Percentiles rank a stretch among this genome's conserved stretches.
phyloP scores from a whole-genome alignment of 2,888 invertebrate species.

The Hyposoter dolosus region DNA sequence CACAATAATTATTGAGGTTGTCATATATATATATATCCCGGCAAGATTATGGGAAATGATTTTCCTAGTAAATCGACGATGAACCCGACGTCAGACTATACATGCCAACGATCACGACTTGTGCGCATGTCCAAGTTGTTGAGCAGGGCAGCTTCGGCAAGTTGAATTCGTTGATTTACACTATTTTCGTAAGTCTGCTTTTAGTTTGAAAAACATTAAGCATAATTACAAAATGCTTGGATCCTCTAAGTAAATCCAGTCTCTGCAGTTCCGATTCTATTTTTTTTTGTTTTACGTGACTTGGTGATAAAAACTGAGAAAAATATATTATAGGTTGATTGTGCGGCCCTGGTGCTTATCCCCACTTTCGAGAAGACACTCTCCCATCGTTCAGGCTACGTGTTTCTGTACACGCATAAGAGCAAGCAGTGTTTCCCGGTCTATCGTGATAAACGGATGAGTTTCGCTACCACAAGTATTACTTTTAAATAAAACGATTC shows the following conservation, averaged over 20 bases:
- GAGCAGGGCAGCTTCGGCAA: constrained; percentile 31
- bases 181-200: background rate
- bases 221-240: background rate
- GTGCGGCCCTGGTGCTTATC: constrained; percentile 55
- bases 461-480: constrained; percentile 10
- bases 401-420: constrained; percentile 54
- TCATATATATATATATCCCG: background rate
- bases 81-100: constrained; percentile 63
- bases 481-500: constrained; percentile 3
- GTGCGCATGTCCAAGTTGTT: constrained; percentile 38
- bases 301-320: background rate
- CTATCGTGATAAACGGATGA: constrained; percentile 23
- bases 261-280: background rate
- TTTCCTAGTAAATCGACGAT: constrained; percentile 3
- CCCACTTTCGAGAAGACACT: constrained; percentile 39
- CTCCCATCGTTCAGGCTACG: constrained; percentile 43
- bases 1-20: background rate
- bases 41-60: background rate
- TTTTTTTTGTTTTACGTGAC: too few species aligned
- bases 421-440: constrained; percentile 50
- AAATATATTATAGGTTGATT: background rate
- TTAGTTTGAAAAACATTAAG: background rate
- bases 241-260: background rate
- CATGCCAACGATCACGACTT: background rate
- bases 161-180: background rate